A percentile compares a stretch with the other conserved stretches of the same genome.
Conservation (phyloP, 2,888 invertebrate genomes). For the Athalia circularis region DNA sequence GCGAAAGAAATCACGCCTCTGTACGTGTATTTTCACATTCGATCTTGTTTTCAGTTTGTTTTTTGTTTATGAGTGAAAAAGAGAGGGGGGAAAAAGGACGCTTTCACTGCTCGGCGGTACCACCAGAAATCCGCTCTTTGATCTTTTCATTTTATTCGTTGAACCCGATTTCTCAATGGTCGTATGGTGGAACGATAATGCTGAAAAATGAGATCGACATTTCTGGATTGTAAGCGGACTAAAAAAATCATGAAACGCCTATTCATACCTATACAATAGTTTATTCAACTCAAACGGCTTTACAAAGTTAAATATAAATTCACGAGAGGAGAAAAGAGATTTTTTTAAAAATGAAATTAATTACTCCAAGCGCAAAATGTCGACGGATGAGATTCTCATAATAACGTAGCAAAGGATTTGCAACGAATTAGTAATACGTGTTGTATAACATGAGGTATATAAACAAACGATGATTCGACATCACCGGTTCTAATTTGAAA, state of each 20-base stretch:
- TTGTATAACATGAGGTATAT: too few species aligned
- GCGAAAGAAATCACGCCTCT: too few species aligned
- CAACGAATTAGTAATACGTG: too few species aligned
- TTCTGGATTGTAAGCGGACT: not conserved
- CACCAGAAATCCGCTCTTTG: not conserved
- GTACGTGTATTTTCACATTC: too few species aligned
- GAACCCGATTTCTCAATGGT: not conserved
- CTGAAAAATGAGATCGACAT: conserved; percentile 10
- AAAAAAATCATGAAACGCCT: not conserved
- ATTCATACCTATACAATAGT: too few species aligned
- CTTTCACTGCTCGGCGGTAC: not conserved
- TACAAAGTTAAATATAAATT: not conserved
- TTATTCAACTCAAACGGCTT: not conserved
- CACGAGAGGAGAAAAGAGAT: not conserved
- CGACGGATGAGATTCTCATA: too few species aligned
- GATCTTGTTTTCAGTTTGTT: too few species aligned
- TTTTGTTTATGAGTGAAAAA: too few species aligned
- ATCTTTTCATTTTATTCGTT: conserved; percentile 31
- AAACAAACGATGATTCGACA: too few species aligned
- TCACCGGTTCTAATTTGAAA: not conserved
- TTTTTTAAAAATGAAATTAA: too few species aligned
- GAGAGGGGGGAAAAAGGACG: not conserved
- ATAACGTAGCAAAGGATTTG: too few species aligned
- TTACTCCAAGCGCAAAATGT: too few species aligned
- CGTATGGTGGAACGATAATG: not conserved